These are phyloP conservation scores for Tauraco erythrolophus DNA, from an alignment of 2,113 vertebrate species.

Conservation along the genomic window DNA sequence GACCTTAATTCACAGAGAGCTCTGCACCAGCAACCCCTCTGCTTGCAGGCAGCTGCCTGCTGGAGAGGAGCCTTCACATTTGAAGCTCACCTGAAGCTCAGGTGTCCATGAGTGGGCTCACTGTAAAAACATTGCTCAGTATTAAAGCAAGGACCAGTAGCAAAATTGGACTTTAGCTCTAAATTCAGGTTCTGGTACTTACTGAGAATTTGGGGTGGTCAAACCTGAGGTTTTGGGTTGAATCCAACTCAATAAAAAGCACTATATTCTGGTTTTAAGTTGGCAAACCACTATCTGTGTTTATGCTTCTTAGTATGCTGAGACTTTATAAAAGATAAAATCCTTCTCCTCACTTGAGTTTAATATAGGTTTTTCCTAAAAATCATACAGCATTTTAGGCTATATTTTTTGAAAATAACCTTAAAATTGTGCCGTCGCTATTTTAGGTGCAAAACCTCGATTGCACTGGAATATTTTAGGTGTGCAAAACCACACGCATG, in stretches of 20 bases:
- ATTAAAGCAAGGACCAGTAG: neutral
- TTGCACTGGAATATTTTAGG: neutral
- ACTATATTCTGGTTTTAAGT: neutral
- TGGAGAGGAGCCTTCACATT: neutral
- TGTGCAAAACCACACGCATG: accelerated
- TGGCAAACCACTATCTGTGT: neutral
- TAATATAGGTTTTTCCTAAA: neutral
- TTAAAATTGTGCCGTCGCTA: neutral
- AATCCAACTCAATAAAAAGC: neutral
- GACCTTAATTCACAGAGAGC: neutral
- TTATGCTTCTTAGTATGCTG: neutral
- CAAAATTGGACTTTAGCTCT: neutral
- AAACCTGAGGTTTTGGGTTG: neutral
- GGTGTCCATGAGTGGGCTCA: neutral
- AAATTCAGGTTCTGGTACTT: neutral
- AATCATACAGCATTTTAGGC: accelerated
- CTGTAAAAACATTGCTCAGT: neutral
- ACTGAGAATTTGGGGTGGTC: neutral
- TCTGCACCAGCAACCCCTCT: neutral
- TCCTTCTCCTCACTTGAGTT: neutral
- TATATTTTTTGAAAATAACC: neutral
- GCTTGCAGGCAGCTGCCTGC: neutral
- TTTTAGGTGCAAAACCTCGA: neutral
- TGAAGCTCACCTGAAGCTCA: neutral
- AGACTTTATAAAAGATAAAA: neutral